Evolutionary conservation across 2,113 vertebrate species (phyloP).

Genomic region (Mixornis gularis): DNA sequence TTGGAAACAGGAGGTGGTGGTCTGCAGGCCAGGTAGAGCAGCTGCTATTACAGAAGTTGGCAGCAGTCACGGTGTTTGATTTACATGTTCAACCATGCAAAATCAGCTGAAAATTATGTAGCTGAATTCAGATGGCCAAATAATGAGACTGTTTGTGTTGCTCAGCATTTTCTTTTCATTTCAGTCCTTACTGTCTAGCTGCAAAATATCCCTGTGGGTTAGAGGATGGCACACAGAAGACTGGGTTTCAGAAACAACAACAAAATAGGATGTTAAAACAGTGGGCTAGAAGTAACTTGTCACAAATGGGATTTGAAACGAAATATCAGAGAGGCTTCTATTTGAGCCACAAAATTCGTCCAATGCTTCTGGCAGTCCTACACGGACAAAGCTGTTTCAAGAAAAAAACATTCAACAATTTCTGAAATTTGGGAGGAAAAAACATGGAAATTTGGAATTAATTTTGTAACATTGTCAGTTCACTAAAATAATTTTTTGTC

Average conservation of each 20-base stretch:
- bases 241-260: neutral
- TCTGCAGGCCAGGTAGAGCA: slow-evolving; percentile 19
- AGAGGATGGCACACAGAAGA: neutral
- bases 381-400: neutral
- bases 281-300: neutral
- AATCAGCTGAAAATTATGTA: slow-evolving; percentile 49
- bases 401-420: neutral
- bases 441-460: neutral
- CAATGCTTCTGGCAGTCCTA: neutral
- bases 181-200: neutral
- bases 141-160: neutral
- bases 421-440: neutral
- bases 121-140: slow-evolving; percentile 38
- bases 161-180: slow-evolving; percentile 47
- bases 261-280: neutral
- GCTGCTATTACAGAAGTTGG: slow-evolving; percentile 21
- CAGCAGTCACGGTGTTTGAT: neutral
- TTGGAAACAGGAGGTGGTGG: neutral
- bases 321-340: neutral
- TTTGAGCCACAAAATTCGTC: neutral
- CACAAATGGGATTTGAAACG: neutral
- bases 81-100: slow-evolving; percentile 34
- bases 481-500: neutral
- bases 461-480: neutral
- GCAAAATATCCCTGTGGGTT: neutral